Evolutionary conservation across 2,888 invertebrate genomes (phyloP).

Genomic region (Troglohyphantes excavatus): DNA sequence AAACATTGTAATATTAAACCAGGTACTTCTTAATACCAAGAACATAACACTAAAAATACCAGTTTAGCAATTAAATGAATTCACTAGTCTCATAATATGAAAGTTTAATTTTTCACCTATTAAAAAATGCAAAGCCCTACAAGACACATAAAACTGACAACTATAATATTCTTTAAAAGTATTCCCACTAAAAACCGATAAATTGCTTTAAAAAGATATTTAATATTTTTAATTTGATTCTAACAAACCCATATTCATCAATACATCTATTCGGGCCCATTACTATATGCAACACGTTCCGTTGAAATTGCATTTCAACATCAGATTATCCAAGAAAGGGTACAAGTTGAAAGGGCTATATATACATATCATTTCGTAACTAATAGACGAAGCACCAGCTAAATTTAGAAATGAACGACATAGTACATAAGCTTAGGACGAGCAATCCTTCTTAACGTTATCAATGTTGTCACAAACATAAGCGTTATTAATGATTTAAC

Average conservation of each 20-base stretch:
- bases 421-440: background rate
- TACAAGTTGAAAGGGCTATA: background rate
- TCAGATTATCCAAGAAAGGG: background rate
- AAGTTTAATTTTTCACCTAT: too few species aligned
- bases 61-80: too few species aligned
- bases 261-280: too few species aligned
- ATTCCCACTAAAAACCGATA: too few species aligned
- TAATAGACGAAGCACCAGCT: background rate
- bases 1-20: too few species aligned
- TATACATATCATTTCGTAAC: background rate
- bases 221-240: background rate
- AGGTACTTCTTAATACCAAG: too few species aligned
- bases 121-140: too few species aligned
- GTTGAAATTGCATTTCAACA: background rate
- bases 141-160: too few species aligned
- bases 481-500: background rate
- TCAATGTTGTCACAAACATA: background rate
- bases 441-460: background rate
- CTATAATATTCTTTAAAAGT: too few species aligned
- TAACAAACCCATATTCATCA: background rate
- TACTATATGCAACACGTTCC: background rate
- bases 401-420: conserved; percentile 4
- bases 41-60: too few species aligned
- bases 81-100: too few species aligned
- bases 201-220: too few species aligned